Percentiles rank a stretch among this genome's conserved stretches.
phyloP scores from a whole-genome alignment of 2,113 vertebrate genomes.

The Eclectus roratus region DNA sequence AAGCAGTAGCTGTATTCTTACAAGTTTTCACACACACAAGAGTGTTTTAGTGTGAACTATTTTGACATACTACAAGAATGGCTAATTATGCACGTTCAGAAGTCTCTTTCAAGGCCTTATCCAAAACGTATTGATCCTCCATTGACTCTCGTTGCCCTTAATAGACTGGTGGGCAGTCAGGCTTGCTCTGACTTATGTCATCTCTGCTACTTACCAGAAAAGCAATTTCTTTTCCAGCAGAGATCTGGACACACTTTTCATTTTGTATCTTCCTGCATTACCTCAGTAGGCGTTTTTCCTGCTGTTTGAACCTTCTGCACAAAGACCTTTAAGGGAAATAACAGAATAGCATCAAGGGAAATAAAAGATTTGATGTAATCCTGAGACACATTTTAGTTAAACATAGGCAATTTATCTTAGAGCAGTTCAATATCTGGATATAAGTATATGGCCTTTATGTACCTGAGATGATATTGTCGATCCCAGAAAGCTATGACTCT shows the following conservation, averaged over 20 bases:
- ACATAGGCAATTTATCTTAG: neutral
- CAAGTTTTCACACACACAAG: neutral
- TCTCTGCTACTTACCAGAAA: neutral
- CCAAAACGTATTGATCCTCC: neutral
- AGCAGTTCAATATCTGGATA: neutral
- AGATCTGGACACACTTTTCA: neutral
- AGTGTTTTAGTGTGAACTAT: neutral
- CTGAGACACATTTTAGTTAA: neutral
- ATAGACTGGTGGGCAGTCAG: neutral
- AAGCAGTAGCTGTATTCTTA: neutral
- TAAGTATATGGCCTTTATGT: neutral
- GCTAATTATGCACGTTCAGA: neutral
- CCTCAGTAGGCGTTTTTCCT: neutral
- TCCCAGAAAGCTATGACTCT: neutral
- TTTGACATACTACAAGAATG: neutral
- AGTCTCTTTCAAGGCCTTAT: neutral
- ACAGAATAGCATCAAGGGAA: neutral
- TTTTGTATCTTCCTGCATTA: neutral
- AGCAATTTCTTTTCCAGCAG: neutral
- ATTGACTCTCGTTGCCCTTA: neutral
- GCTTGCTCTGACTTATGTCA: neutral
- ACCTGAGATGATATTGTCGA: neutral
- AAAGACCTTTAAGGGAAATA: neutral
- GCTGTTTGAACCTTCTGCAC: neutral
- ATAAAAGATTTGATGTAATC: neutral